phyloP scores from a whole-genome alignment of 2,888 invertebrate genomes.

The Octodonta nipae region DNA sequence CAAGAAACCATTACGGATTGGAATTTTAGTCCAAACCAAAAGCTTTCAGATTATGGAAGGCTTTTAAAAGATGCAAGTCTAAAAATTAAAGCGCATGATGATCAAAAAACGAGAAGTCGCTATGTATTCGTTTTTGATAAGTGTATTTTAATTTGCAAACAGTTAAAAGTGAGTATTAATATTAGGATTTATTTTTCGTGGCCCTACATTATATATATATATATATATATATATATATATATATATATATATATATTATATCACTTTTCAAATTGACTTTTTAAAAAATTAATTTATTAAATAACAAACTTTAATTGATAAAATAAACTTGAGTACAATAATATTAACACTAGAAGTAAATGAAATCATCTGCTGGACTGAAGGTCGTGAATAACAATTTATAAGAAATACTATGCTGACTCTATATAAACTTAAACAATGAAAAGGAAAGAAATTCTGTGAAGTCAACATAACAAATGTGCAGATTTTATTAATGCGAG shows the following conservation, averaged over 20 bases:
- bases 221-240: not conserved
- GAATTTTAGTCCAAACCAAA: conserved; percentile 59
- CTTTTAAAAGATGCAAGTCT: conserved; percentile 88
- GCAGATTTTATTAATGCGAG: too few species aligned
- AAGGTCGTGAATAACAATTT: too few species aligned
- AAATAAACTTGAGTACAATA: too few species aligned
- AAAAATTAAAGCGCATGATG: conserved; percentile 78
- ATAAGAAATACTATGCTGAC: too few species aligned
- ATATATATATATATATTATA: not conserved
- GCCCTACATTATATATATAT: not conserved
- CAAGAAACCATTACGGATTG: conserved; percentile 77
- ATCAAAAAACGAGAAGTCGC: conserved; percentile 69
- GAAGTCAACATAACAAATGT: too few species aligned
- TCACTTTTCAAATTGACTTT: too few species aligned
- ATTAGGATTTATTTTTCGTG: not conserved
- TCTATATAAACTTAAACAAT: too few species aligned
- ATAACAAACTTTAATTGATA: conserved; percentile 4
- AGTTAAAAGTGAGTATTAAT: conserved; percentile 48
- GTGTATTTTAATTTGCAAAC: conserved; percentile 86
- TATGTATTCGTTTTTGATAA: conserved; percentile 97
- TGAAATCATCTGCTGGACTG: too few species aligned
- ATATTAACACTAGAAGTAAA: too few species aligned
- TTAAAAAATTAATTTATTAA: too few species aligned
- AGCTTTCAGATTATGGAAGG: conserved; percentile 79
- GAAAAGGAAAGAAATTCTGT: too few species aligned